phyloP scores from a whole-genome alignment of 2,113 vertebrate genomes.

The Heloderma charlesbogerti region DNA sequence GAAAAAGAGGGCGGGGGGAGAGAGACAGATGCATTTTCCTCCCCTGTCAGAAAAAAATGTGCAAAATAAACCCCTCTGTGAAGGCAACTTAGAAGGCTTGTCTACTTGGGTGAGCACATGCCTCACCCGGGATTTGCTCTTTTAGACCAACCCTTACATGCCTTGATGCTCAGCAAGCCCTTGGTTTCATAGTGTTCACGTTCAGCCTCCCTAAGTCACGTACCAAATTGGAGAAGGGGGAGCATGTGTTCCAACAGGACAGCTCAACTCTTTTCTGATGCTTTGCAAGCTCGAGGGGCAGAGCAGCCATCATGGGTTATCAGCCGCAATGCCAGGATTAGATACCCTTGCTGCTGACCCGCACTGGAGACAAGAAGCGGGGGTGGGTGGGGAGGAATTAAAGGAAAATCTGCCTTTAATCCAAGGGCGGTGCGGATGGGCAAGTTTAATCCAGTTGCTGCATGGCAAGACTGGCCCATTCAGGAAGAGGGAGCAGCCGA shows the following conservation, averaged over 20 bases:
- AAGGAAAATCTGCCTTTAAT: background rate
- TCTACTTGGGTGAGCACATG: background rate
- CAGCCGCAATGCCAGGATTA: background rate
- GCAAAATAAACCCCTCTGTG: slow-evolving; percentile 60
- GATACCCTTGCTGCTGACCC: background rate
- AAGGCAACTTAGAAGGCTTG: slow-evolving; percentile 65
- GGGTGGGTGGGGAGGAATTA: too few species aligned
- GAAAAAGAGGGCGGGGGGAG: slow-evolving; percentile 6
- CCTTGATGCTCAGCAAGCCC: background rate
- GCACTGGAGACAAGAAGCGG: background rate
- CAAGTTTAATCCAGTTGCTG: background rate
- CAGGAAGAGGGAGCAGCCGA: background rate
- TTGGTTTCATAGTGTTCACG: background rate
- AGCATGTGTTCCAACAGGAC: background rate
- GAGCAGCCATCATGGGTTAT: background rate
- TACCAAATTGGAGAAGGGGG: background rate
- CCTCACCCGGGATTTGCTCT: background rate
- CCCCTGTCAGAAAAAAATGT: slow-evolving; percentile 3
- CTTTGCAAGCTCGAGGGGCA: background rate
- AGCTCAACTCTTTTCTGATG: too few species aligned
- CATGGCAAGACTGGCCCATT: too few species aligned
- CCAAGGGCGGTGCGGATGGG: background rate
- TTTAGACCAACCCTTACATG: background rate
- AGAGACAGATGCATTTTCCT: background rate
- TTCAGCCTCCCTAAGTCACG: background rate